These are phyloP conservation scores for Sussaba pulchella DNA, from an alignment of 2,888 invertebrate genomes.

Conservation along the genomic window DNA sequence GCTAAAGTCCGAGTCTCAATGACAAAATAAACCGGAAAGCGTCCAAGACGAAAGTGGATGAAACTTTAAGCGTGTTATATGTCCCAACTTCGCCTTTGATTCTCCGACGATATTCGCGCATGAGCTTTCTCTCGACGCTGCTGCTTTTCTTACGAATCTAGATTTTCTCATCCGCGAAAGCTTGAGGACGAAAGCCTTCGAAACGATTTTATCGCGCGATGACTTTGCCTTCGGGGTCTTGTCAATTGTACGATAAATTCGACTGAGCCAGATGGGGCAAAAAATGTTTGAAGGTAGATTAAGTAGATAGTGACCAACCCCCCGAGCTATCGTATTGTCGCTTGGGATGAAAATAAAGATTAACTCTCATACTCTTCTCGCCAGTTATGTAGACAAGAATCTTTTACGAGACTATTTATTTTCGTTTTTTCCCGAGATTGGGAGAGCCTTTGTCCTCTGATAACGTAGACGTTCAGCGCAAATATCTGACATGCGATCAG, in stretches of 20 bases:
- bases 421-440: no score
- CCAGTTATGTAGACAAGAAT: no score
- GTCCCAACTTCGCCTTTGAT: not conserved
- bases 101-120: slow-evolving; percentile 8
- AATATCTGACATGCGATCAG: no score
- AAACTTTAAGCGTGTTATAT: slow-evolving; percentile 9
- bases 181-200: slow-evolving; percentile 12
- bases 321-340: not conserved
- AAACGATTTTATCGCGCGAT: slow-evolving; percentile 12
- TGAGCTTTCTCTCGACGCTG: slow-evolving; percentile 31
- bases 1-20: slow-evolving; percentile 46
- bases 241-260: slow-evolving; percentile 35
- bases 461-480: not conserved
- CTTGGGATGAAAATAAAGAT: not conserved
- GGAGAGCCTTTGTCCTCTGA: not conserved
- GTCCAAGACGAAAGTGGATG: slow-evolving; percentile 47
- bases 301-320: no score
- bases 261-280: not conserved
- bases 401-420: not conserved
- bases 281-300: slow-evolving; percentile 9
- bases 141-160: slow-evolving; percentile 54
- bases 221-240: slow-evolving; percentile 21
- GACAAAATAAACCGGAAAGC: slow-evolving; percentile 53
- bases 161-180: slow-evolving; percentile 12
- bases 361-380: no score